These are phyloP conservation scores for Lanius ludovicianus DNA, from an alignment of 2,113 vertebrate genomes.

Conservation along the genomic window DNA sequence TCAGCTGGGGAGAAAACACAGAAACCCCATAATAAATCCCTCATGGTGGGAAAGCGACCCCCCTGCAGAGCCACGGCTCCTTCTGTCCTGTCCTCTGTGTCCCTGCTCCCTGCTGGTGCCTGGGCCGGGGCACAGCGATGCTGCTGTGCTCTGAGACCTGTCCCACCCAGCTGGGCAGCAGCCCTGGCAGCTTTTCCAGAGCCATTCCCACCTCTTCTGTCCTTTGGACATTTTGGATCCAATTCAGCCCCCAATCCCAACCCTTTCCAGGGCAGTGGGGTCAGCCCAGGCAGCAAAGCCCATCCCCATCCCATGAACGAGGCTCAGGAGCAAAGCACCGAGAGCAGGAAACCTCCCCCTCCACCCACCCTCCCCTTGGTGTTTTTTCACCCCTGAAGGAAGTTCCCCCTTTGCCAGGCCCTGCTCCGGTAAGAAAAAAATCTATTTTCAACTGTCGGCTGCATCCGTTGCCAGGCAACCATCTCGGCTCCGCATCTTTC, in stretches of 20 bases:
- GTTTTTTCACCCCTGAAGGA: not conserved
- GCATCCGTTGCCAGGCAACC: conserved; percentile 50
- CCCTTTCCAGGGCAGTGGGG: not conserved
- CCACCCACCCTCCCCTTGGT: not conserved
- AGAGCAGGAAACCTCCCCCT: not conserved
- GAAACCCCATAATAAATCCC: accelerated
- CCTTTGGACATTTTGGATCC: not conserved
- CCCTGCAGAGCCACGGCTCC: accelerated
- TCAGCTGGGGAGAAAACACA: not conserved
- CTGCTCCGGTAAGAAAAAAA: not conserved
- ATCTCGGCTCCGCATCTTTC: not conserved
- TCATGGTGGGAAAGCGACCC: no score
- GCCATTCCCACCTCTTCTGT: not conserved
- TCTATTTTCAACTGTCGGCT: conserved; percentile 47
- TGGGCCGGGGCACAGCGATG: accelerated
- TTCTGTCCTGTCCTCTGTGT: no score
- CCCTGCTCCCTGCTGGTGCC: not conserved
- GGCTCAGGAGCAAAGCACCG: accelerated
- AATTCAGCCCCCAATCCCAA: not conserved
- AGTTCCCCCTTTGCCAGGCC: not conserved
- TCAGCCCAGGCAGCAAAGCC: not conserved
- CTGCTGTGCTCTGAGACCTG: accelerated
- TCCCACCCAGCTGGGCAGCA: not conserved
- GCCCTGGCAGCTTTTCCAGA: not conserved
- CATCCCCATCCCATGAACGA: accelerated